phyloP scores from a whole-genome alignment of 92 coral and sea anemone genomes.

The Ricordea florida region DNA sequence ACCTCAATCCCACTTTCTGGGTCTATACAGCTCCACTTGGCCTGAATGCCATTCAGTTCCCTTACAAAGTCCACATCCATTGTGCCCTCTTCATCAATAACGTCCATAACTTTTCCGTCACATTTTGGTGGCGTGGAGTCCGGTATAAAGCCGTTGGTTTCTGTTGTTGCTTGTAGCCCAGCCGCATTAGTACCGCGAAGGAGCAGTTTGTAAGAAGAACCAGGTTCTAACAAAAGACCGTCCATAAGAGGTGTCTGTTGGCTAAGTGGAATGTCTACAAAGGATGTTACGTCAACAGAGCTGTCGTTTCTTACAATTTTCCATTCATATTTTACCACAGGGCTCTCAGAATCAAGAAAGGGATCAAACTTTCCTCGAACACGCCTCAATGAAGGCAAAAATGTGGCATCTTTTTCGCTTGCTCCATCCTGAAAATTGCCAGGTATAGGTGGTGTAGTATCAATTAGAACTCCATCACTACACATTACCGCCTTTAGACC shows the following conservation, averaged over 20 bases:
- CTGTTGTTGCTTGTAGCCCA: conserved; percentile 54
- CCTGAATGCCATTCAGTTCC: conserved; percentile 54
- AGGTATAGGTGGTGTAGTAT: conserved; percentile 77
- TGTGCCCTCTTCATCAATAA: conserved; percentile 31
- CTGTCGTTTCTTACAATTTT: conserved; percentile 44
- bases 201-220: conserved; percentile 45
- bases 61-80: conserved; percentile 68
- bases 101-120: conserved; percentile 53
- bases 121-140: conserved; percentile 74
- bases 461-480: conserved; percentile 84
- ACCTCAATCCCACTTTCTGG: conserved; percentile 74
- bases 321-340: conserved; percentile 70
- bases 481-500: conserved; percentile 72
- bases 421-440: conserved; percentile 48
- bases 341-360: conserved; percentile 73
- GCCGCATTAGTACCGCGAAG: conserved; percentile 85
- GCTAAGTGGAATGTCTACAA: conserved; percentile 50
- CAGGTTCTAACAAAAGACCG: conserved; percentile 57
- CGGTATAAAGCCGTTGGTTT: conserved; percentile 71
- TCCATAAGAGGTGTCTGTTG: conserved; percentile 69
- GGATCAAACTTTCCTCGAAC: conserved; percentile 64
- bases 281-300: conserved; percentile 43
- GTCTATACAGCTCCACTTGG: conserved; percentile 70
- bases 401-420: conserved; percentile 52
- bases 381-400: conserved; percentile 54